Conservation (phyloP, 2,888 invertebrate species). For the Pimpla rufipes region DNA sequence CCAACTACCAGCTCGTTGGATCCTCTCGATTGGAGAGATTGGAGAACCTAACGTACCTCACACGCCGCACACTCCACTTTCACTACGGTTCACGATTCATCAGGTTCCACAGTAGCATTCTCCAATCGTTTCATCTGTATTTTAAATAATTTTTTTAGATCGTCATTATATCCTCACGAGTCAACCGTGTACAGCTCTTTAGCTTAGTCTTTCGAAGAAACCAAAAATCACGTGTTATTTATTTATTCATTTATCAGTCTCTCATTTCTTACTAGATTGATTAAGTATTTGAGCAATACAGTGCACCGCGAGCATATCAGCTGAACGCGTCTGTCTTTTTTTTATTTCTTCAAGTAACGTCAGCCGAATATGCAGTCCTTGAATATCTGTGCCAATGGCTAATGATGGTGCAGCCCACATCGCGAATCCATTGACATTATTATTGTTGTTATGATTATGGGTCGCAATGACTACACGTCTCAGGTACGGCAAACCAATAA, state of each 20-base stretch:
- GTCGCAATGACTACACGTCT: conserved; percentile 4
- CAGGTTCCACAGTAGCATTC: not conserved
- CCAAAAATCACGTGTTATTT: not conserved
- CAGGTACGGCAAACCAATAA: conserved; percentile 50
- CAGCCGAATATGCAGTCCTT: not conserved
- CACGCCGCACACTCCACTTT: not conserved
- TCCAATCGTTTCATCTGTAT: not conserved
- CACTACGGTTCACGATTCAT: not conserved
- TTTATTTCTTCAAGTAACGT: not conserved
- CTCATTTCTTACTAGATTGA: conserved; percentile 20
- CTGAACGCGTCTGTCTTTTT: not conserved
- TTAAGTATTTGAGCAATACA: conserved; percentile 42
- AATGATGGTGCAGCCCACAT: not conserved
- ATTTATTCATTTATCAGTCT: conserved; percentile 26
- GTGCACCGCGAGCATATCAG: conserved; percentile 55
- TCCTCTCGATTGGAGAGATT: not conserved
- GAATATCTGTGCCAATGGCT: conserved; percentile 2
- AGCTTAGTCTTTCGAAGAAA: conserved; percentile 11
- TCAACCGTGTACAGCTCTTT: conserved; percentile 21
- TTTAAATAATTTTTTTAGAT: conserved; percentile 17
- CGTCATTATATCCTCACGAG: conserved; percentile 9
- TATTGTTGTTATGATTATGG: not conserved
- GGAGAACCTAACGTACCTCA: not conserved
- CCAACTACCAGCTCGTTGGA: not conserved
- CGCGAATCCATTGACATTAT: not conserved